Evolutionary conservation across 2,113 vertebrate genomes (phyloP), one percentile per base, ranked within the genome.

Genomic region (Osmerus mordax): DNA sequence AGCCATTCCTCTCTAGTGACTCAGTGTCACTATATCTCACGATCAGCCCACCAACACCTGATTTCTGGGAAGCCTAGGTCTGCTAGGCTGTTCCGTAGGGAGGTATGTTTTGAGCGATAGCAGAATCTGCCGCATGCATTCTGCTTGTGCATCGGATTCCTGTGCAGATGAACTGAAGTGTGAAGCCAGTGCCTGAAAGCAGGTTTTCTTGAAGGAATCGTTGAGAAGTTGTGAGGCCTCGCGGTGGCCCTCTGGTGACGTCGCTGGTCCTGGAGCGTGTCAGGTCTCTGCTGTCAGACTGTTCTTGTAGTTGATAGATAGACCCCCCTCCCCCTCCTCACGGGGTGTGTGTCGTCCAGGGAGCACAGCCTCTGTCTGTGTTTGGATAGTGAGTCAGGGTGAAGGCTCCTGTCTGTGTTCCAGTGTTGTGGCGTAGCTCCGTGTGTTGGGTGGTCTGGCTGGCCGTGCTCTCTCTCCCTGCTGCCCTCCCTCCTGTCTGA

Each of bases 381-480:
- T 89, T 90, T 88, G 60, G 65, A 81, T 69, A 82, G 70, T 82
- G 81, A 86, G 79, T 84, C 72, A 63, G 83, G 80, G 74, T 85
- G 81, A 82, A 75, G 65, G 73, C 80, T 88, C 88, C 88, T 84
- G 84, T 90, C 84, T 81, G 73, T 62, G 65, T 67, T 79, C 75
- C 68, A 67, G 56, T 81, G 78, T 75, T 69, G 77, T 77, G 77
- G 86, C 79, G 67, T 61, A 59, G 18, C 72, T 23, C 73, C 72
- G 81, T 88, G 72, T 71, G 66, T 87, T 92, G 91, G 91, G 91
- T 91, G 90, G 91, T 92, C 90, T 74, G 78, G 72, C 63, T 74
- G 82, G 60, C 74, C 79, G 81, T 75, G 81, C 84, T 32, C 72
- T 63, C 36, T 61, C 78, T 75, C 83, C 72, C 78, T 65, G 72